Base-by-base conservation (phyloP, 2,888 invertebrate genomes). In the Exephanes ischioxanthus region DNA sequence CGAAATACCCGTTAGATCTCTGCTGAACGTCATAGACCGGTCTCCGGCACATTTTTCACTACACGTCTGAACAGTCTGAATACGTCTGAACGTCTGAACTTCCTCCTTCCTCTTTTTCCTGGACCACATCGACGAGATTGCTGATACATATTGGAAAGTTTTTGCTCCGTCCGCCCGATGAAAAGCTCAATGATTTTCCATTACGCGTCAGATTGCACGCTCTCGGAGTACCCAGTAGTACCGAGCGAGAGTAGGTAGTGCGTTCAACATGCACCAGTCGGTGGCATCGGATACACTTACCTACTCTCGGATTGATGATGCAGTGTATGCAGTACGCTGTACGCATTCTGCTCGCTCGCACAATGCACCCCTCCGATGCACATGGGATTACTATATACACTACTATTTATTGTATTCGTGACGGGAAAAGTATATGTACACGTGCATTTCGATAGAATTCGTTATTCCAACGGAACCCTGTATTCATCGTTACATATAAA, bases 101-200 rank as follows among this genome's bases (percentile, higher is more conserved):
- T 6, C 37, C 37, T 45, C 6, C 7, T 11, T 41, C 41, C 22
- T n/a, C 22, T 72, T 7, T 19, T 22, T 48, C 48, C 6, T 48
- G n/a, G 51, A 37, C 63, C 14, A 33, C 45, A 19, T 48, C 83
- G 41, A 55, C 53, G 66, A 22, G 22, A 72, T 67, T 66, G 55
- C 68, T 63, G 53, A 70, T 75, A 51, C 55, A 70, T 82, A 83
- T 83, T 75, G 45, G 68, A 79, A 73, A 68, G n/a, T 33, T 48
- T 45, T 37, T 53, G n/a, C n/a, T 68, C n/a, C 22, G 55, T 51
- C 61, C 55, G 70, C 9, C 11, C 72, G 58, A 58, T 70, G 55
- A 66, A 73, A 68, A 70, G 67, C 66, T 72, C 61, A 61, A 70
- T 75, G 70, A 66, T 37, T 82, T 82, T 73, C 73, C 41, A 70